Conservation (phyloP, 1,140 invertebrate genomes). For the Eufriesea mexicana region DNA sequence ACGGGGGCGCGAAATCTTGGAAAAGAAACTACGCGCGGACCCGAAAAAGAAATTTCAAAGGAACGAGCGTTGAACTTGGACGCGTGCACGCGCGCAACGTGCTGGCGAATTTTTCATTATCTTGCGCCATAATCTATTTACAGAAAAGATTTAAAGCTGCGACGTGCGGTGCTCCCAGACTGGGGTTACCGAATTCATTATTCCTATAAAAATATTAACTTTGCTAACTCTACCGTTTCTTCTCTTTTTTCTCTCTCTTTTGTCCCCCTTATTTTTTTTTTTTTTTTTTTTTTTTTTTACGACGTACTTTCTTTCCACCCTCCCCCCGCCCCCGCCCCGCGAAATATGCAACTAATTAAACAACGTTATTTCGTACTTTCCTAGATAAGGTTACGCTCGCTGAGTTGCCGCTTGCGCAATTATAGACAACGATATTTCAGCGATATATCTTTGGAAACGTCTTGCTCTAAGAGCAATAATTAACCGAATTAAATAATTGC, state of each 20-base stretch:
- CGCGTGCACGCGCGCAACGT: neutral
- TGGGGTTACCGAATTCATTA: slow-evolving; percentile 65
- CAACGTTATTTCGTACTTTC: slow-evolving; percentile 22
- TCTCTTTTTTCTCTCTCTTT: neutral
- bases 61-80: slow-evolving; percentile 53
- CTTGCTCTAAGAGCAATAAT: slow-evolving; percentile 53
- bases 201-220: slow-evolving; percentile 71
- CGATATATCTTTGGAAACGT: slow-evolving; percentile 52
- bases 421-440: slow-evolving; percentile 52
- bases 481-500: slow-evolving; percentile 67
- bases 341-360: slow-evolving; percentile 1
- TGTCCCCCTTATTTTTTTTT: neutral
- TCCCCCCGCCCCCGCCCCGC: too few relatives aligned
- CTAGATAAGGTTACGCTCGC: slow-evolving; percentile 4
- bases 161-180: slow-evolving; percentile 50
- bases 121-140: slow-evolving; percentile 65
- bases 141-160: slow-evolving; percentile 67
- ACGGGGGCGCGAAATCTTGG: neutral
- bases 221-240: slow-evolving; percentile 46
- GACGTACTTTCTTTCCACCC: neutral
- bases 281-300: slow-evolving; percentile 1
- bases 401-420: slow-evolving; percentile 3
- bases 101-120: slow-evolving; percentile 69
- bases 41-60: slow-evolving; percentile 41
- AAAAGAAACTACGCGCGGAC: neutral